Evolutionary conservation across 92 coral and sea anemone species (phyloP).

Genomic region (Meandrina meandrites): DNA sequence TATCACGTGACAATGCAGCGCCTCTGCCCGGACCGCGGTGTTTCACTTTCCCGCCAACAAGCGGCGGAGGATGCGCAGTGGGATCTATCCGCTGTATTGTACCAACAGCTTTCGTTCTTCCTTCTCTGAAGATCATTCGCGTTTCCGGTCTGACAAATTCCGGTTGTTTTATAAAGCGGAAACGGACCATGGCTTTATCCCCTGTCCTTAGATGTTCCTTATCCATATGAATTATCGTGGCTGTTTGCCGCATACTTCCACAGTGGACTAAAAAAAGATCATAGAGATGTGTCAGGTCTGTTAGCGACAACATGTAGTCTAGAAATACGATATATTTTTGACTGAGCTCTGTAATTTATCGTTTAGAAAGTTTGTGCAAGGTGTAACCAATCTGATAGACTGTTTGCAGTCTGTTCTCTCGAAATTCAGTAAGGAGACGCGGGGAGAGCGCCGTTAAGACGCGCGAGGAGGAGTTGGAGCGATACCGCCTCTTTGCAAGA

Average conservation of each 20-base stretch:
- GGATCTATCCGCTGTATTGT: conserved; percentile 87
- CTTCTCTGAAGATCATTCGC: conserved; percentile 98
- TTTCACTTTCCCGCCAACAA: conserved; percentile 81
- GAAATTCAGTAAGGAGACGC: too few species aligned
- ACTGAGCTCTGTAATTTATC: background rate
- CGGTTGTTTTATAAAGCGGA: conserved; percentile 96
- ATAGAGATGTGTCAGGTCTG: background rate
- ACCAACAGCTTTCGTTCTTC: conserved; percentile 98
- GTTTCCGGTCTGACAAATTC: conserved; percentile 94
- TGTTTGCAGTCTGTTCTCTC: too few species aligned
- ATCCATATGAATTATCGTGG: conserved; percentile 90
- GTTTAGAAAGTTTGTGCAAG: background rate
- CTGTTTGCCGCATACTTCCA: conserved; percentile 95
- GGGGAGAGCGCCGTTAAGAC: too few species aligned
- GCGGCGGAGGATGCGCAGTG: conserved; percentile 86
- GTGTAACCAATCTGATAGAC: too few species aligned
- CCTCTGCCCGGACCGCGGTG: conserved; percentile 89
- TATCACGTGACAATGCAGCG: conserved; percentile 63
- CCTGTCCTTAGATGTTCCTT: conserved; percentile 90
- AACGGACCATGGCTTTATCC: conserved; percentile 91
- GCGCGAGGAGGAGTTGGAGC: too few species aligned
- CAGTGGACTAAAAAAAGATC: conserved; percentile 78
- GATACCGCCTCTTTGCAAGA: too few species aligned
- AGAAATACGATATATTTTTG: background rate
- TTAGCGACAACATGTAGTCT: too few species aligned